Evolutionary conservation across 1,140 invertebrate genomes (phyloP).

Genomic region (Cephus cinctus): DNA sequence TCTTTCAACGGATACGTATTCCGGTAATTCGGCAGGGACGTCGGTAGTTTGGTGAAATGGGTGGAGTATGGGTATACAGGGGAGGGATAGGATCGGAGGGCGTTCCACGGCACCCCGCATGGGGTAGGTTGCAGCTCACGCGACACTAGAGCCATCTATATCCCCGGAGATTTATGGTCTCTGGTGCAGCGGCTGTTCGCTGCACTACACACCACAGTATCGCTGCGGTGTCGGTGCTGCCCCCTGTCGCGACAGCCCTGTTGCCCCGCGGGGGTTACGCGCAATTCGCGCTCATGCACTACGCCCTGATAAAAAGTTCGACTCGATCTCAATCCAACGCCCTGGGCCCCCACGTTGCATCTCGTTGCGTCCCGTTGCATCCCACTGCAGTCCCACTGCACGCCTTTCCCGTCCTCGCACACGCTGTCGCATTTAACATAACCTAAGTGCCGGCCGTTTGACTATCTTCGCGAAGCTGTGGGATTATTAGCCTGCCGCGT

Average conservation of each 20-base stretch:
- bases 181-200: constrained; percentile 51
- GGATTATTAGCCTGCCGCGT: too few relatives aligned
- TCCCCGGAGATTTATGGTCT: constrained; percentile 54
- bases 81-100: constrained; percentile 39
- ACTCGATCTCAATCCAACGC: constrained; percentile 49
- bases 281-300: constrained; percentile 52
- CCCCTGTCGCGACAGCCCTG: constrained; percentile 53
- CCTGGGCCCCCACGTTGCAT: constrained; percentile 16
- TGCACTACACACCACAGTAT: constrained; percentile 48
- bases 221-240: constrained; percentile 42
- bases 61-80: constrained; percentile 20
- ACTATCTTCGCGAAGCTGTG: too few relatives aligned
- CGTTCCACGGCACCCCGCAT: constrained; percentile 52
- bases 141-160: constrained; percentile 58
- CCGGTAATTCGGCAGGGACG: constrained; percentile 44
- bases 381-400: too few relatives aligned
- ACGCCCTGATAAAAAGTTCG: constrained; percentile 45
- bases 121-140: constrained; percentile 54
- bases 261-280: constrained; percentile 54
- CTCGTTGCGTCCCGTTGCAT: constrained; percentile 24
- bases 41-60: constrained; percentile 20
- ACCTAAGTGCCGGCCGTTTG: too few relatives aligned
- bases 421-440: too few relatives aligned
- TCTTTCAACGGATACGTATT: too few relatives aligned
- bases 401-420: too few relatives aligned